A percentile compares a stretch with the other conserved stretches of the same genome.
Conservation (phyloP, 2,888 invertebrate genomes). For the Xestia sexstrigata region DNA sequence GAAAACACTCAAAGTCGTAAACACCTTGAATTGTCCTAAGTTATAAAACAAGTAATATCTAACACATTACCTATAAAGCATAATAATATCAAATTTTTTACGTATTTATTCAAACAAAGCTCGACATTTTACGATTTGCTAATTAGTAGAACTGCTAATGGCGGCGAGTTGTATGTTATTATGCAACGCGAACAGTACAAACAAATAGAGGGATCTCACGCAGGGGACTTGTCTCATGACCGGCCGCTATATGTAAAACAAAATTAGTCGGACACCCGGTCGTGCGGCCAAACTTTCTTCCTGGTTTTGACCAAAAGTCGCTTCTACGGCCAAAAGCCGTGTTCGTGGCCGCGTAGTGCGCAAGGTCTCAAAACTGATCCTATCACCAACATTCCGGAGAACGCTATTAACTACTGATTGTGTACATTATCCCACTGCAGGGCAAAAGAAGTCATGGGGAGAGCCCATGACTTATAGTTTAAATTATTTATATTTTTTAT, state of each 20-base stretch:
- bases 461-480: too few relatives aligned
- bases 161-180: conserved; percentile 3
- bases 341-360: neutral
- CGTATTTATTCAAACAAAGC: neutral
- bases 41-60: neutral
- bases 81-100: neutral
- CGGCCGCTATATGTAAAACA: neutral
- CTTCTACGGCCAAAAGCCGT: neutral
- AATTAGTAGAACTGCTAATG: neutral
- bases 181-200: neutral
- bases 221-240: neutral
- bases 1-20: neutral
- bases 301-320: neutral
- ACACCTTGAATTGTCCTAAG: neutral
- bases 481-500: neutral
- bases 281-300: neutral
- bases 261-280: neutral
- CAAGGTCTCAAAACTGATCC: neutral
- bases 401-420: neutral
- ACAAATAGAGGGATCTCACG: neutral
- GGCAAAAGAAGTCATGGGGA: too few relatives aligned
- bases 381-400: neutral
- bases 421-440: too few relatives aligned
- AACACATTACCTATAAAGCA: neutral
- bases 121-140: neutral